Percentiles rank a stretch among this genome's conserved stretches.
These are phyloP conservation scores for Caloenas nicobarica DNA, from an alignment of 2,113 vertebrate species.

Conservation along the genomic window DNA sequence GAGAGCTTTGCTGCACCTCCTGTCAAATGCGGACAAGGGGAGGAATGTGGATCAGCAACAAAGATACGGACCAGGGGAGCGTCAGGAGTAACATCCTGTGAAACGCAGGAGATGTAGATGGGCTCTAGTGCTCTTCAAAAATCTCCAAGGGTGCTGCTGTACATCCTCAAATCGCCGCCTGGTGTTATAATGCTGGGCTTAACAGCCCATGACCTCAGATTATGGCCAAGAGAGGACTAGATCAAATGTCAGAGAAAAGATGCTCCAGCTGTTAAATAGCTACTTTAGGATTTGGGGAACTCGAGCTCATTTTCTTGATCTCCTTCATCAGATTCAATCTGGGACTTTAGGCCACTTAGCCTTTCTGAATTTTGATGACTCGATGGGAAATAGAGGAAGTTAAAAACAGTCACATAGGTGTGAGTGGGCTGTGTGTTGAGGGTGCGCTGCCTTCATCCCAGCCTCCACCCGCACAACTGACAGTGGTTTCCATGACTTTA, in stretches of 20 bases:
- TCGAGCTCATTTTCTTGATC: conserved; percentile 9
- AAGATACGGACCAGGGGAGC: neutral
- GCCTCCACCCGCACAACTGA: no score
- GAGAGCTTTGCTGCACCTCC: neutral
- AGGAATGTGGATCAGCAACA: neutral
- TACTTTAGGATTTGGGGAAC: neutral
- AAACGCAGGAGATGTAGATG: neutral
- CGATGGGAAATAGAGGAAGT: neutral
- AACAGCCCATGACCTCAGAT: neutral
- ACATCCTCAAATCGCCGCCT: neutral
- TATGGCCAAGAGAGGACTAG: conserved; percentile 34
- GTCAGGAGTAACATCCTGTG: neutral
- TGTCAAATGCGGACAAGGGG: neutral
- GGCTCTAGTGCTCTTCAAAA: neutral
- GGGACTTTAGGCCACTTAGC: neutral
- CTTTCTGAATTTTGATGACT: neutral
- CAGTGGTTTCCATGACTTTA: no score
- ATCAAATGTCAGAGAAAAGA: conserved; percentile 5
- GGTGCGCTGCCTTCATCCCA: no score
- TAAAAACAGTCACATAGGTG: neutral
- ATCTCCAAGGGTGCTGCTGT: neutral
- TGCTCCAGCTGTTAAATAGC: conserved; percentile 18
- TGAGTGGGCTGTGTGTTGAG: no score
- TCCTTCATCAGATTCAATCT: neutral
- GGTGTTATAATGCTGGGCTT: neutral